Evolutionary conservation across 2,113 vertebrate species (phyloP).

Genomic region (Podiceps cristatus): DNA sequence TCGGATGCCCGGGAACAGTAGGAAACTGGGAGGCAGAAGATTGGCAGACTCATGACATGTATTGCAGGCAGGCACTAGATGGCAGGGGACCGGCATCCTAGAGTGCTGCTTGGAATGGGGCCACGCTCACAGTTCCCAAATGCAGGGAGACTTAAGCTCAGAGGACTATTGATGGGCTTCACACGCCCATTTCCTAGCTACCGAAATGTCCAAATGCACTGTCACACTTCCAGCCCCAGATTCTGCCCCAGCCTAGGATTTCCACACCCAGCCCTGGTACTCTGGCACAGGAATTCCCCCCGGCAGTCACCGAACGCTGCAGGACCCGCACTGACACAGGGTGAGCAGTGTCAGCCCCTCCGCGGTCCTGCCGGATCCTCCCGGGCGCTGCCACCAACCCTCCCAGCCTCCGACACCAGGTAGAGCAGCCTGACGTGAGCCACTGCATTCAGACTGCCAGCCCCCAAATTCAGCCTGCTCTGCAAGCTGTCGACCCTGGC

Average conservation of each 20-base stretch:
- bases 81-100: slow-evolving; percentile 62
- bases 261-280: background rate
- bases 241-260: background rate
- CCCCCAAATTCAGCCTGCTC: background rate
- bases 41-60: slow-evolving; percentile 62
- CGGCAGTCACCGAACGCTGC: background rate
- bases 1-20: slow-evolving; percentile 38
- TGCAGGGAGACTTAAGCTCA: slow-evolving; percentile 32
- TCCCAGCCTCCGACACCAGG: background rate
- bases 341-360: background rate
- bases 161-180: background rate
- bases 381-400: background rate
- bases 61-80: slow-evolving; percentile 65
- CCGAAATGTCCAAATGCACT: background rate
- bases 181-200: background rate
- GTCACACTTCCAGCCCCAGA: background rate
- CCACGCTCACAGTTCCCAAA: slow-evolving; percentile 40
- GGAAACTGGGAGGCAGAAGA: slow-evolving; percentile 60
- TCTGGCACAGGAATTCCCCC: background rate
- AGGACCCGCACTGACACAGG: background rate
- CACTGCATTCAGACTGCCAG: background rate
- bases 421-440: background rate
- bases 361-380: background rate
- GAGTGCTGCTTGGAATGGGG: slow-evolving; percentile 57
- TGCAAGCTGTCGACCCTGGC: background rate